Conservation (phyloP, 2,113 vertebrate genomes). For the Monopterus albus region DNA sequence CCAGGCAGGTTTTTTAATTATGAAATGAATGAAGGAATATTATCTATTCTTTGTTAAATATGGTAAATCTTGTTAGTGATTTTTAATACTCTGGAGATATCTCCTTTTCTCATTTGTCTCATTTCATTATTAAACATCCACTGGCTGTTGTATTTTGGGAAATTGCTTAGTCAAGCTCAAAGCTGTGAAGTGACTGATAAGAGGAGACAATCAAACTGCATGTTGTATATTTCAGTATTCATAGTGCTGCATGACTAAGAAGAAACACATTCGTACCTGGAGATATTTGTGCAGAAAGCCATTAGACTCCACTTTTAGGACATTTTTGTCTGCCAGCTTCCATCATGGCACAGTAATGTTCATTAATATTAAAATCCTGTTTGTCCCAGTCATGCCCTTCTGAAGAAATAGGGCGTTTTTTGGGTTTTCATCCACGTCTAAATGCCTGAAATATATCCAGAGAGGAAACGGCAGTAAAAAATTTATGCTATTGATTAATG, state of each 20-base stretch:
- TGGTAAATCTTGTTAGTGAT: conserved; percentile 44
- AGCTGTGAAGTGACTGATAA: conserved; percentile 58
- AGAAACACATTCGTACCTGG: conserved; percentile 34
- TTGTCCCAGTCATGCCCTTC: conserved; percentile 50
- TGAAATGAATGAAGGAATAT: conserved; percentile 19
- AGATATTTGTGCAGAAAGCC: conserved; percentile 53
- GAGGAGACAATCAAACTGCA: conserved; percentile 33
- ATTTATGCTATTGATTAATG: conserved; percentile 24
- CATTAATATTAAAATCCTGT: conserved; percentile 54
- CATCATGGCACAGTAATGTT: conserved; percentile 34
- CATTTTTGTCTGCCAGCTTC: conserved; percentile 42
- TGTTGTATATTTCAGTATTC: conserved; percentile 27
- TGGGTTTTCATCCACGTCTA: conserved; percentile 5
- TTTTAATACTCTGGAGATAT: conserved; percentile 32
- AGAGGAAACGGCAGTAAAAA: conserved; percentile 4
- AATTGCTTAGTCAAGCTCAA: conserved; percentile 32
- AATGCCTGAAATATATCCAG: conserved; percentile 26
- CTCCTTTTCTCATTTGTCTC: conserved; percentile 29
- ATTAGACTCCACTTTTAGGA: conserved; percentile 50
- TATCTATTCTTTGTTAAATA: conserved; percentile 54
- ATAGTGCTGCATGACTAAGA: conserved; percentile 37
- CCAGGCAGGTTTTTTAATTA: conserved; percentile 53
- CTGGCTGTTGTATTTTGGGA: conserved; percentile 44
- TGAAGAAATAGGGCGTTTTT: conserved; percentile 11
- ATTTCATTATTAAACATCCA: conserved; percentile 43